Evolutionary conservation across 64 coral and sea anemone genomes (phyloP).

Genomic region (Hydrozoanthus tunicans): DNA sequence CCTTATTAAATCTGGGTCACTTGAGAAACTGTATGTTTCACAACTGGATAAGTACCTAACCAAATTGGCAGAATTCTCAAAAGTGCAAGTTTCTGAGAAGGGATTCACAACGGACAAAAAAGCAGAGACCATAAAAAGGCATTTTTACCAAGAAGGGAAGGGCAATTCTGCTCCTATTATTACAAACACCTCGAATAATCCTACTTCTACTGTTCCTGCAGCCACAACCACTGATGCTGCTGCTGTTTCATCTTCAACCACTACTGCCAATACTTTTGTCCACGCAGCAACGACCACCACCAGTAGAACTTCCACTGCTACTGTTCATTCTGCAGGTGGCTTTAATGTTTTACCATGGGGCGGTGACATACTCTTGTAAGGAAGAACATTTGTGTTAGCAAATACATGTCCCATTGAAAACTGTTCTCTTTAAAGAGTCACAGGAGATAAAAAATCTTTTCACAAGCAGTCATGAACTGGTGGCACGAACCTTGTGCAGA

Average conservation of each 20-base stretch:
- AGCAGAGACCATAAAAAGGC: slow-evolving; percentile 32
- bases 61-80: slow-evolving; percentile 24
- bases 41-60: slow-evolving; percentile 11
- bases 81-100: slow-evolving; percentile 12
- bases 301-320: not conserved
- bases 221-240: too few species aligned
- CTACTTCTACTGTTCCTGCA: too few species aligned
- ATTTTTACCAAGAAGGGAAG: slow-evolving; percentile 25
- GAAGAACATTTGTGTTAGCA: not conserved
- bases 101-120: slow-evolving; percentile 23
- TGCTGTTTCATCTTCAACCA: too few species aligned
- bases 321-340: not conserved
- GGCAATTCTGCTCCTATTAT: not conserved
- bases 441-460: not conserved
- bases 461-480: not conserved
- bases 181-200: too few species aligned
- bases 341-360: slow-evolving; percentile 21
- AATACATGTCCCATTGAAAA: slow-evolving; percentile 38
- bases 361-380: not conserved
- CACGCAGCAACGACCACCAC: not conserved
- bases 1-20: slow-evolving; percentile 23
- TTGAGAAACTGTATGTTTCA: slow-evolving; percentile 26
- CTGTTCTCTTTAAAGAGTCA: not conserved
- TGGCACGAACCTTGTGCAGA: slow-evolving; percentile 21
- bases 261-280: not conserved